Evolutionary conservation across 2,888 invertebrate species (phyloP).

Genomic region (Cheilosia vulpina): DNA sequence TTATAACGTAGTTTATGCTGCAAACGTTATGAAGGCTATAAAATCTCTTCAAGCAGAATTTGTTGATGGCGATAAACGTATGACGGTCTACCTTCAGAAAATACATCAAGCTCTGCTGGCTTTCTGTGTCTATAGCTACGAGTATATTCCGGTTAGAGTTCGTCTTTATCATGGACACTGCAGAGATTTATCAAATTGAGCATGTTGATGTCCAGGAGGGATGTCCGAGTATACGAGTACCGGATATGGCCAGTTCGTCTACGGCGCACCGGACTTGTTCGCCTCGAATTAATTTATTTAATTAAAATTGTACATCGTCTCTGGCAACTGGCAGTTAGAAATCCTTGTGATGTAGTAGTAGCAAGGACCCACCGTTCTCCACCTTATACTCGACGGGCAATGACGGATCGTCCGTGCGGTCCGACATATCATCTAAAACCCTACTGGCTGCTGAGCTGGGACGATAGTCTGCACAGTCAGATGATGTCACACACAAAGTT

Average conservation of each 20-base stretch:
- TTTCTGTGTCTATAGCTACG: background rate
- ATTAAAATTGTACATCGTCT: constrained; percentile 68
- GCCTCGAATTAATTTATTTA: constrained; percentile 72
- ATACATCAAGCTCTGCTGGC: constrained; percentile 5
- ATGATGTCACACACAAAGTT: constrained; percentile 54
- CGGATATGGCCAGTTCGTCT: constrained; percentile 40
- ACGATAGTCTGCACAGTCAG: constrained; percentile 16
- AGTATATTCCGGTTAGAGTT: constrained; percentile 2
- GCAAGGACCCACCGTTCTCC: background rate
- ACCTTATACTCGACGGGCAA: constrained; percentile 21
- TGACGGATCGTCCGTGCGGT: constrained; percentile 56
- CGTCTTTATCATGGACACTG: constrained; percentile 47
- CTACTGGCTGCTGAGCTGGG: background rate
- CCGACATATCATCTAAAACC: constrained; percentile 50
- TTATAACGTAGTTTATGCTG: constrained; percentile 28
- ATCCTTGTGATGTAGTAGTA: constrained; percentile 22
- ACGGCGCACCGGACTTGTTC: constrained; percentile 35
- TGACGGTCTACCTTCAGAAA: constrained; percentile 28
- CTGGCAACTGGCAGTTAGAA: constrained; percentile 20
- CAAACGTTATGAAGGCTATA: constrained; percentile 22
- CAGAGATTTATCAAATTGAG: constrained; percentile 69
- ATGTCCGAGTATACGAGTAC: constrained; percentile 22
- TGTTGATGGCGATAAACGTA: constrained; percentile 50
- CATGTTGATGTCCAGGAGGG: constrained; percentile 59
- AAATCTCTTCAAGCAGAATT: constrained; percentile 52